Base-by-base conservation (phyloP, 1,140 invertebrate species). In the Ganaspis sp. region DNA sequence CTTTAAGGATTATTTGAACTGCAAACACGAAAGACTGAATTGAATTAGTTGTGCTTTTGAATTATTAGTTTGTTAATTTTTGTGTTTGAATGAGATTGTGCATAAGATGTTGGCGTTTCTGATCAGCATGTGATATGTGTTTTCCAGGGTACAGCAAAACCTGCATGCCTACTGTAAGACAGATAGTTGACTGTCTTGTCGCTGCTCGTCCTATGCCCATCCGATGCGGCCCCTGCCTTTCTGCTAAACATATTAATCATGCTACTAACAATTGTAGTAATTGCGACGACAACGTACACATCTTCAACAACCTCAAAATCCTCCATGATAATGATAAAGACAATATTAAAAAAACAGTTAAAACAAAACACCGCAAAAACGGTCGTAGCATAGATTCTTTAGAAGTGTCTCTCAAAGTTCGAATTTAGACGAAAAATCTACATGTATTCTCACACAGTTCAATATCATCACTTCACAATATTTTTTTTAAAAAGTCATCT, bases 81-180 rank as follows among this genome's bases (percentile, higher is more conserved):
- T 64, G 58, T n/a, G 45, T 64, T 26, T 15, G 58, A 26, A 64
- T 64, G 58, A 34, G 58, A 64, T 34, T 64, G 58, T 64, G 58
- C 58, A 64, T 64, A 64, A 64, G 23, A 64, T 29, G 58, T 29
- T 64, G 58, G 58, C 58, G 58, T 64, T 88, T 90, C 87, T 91
- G 87, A 91, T 88, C 76, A 86, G 90, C 90, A 91, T 90, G 90
- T 90, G 85, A 89, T 87, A 85, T 88, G 86, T 90, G 85, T 90
- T 89, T 91, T 89, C 82, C 90, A 90, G 90, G 90, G 84, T 87
- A 85, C 88, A 78, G 83, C 86, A 89, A 90, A 90, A 89, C 86
- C 89, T 90, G 90, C 90, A 91, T 91, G 90, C 89, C 90, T 91
- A 87, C 90, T 90, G 87, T 91, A 90, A 91, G 87, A 90, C 87